These are phyloP conservation scores for Progne subis DNA, from an alignment of 2,113 vertebrate species.

Conservation along the genomic window DNA sequence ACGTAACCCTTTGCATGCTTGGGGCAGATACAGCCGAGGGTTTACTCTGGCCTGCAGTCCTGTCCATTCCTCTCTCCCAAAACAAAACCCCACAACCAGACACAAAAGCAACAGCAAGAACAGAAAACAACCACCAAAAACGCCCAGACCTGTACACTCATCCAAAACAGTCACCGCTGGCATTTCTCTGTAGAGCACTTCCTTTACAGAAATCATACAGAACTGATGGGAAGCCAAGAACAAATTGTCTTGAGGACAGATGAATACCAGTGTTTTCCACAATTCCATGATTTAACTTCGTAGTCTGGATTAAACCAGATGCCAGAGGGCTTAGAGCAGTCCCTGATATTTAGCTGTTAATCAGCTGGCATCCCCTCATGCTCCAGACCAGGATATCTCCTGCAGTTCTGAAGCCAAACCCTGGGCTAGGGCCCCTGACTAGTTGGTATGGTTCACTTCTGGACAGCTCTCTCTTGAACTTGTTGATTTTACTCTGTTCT, in stretches of 20 bases:
- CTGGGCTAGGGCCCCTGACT: background rate
- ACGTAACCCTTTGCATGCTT: background rate
- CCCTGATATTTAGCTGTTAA: background rate
- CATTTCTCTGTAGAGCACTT: background rate
- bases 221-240: constrained; percentile 11
- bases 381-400: background rate
- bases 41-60: background rate
- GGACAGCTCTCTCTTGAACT: background rate
- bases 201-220: background rate
- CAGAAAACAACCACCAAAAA: fast-evolving
- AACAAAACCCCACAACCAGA: background rate
- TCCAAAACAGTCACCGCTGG: background rate
- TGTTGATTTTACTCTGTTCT: background rate
- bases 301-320: background rate
- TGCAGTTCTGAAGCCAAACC: background rate
- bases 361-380: background rate
- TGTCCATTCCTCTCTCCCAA: background rate
- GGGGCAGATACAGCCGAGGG: background rate
- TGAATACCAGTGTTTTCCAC: background rate
- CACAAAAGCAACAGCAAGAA: fast-evolving
- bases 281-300: background rate
- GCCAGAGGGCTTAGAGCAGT: background rate
- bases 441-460: background rate
- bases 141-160: background rate
- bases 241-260: background rate